Percentiles rank a stretch among this genome's conserved stretches.
Evolutionary conservation across 2,888 invertebrate genomes (phyloP).

Genomic region (Nowickia ferox): DNA sequence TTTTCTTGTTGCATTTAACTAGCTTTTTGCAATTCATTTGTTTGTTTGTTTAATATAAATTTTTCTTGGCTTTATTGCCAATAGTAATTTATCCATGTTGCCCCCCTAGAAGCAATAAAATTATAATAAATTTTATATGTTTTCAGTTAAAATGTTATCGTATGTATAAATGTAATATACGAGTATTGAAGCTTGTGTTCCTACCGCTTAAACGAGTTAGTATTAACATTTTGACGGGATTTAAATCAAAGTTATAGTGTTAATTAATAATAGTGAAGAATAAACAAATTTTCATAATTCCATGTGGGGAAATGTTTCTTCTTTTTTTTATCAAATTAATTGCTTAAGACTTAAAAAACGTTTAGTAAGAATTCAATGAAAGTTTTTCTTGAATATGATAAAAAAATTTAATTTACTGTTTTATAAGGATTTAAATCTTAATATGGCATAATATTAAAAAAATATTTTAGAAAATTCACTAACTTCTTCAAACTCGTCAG

Average conservation of each 20-base stretch:
- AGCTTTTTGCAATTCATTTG: constrained; percentile 33
- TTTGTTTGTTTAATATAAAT: constrained; percentile 43
- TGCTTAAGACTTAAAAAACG: background rate
- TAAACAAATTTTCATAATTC: constrained; percentile 44
- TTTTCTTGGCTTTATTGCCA: constrained; percentile 26
- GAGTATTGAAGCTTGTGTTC: constrained; percentile 45
- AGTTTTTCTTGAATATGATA: background rate
- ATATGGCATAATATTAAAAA: too few relatives aligned
- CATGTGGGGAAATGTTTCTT: constrained; percentile 7
- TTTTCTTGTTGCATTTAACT: constrained; percentile 3
- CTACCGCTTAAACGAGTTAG: constrained; percentile 12
- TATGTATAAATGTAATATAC: constrained; percentile 9
- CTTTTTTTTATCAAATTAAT: background rate
- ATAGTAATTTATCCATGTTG: constrained; percentile 65
- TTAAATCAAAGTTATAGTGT: constrained; percentile 71
- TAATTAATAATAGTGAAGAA: constrained; percentile 64
- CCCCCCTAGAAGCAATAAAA: constrained; percentile 68
- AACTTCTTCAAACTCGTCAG: too few relatives aligned
- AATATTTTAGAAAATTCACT: too few relatives aligned
- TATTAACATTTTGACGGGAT: constrained; percentile 64
- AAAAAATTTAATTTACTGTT: background rate
- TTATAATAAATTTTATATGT: constrained; percentile 59
- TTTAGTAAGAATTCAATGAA: background rate
- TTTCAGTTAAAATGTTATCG: constrained; percentile 41
- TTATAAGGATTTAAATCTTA: too few relatives aligned